Percentiles rank a stretch among this genome's conserved stretches.
phyloP scores from a whole-genome alignment of 2,113 vertebrate species.

The Centropristis striata region DNA sequence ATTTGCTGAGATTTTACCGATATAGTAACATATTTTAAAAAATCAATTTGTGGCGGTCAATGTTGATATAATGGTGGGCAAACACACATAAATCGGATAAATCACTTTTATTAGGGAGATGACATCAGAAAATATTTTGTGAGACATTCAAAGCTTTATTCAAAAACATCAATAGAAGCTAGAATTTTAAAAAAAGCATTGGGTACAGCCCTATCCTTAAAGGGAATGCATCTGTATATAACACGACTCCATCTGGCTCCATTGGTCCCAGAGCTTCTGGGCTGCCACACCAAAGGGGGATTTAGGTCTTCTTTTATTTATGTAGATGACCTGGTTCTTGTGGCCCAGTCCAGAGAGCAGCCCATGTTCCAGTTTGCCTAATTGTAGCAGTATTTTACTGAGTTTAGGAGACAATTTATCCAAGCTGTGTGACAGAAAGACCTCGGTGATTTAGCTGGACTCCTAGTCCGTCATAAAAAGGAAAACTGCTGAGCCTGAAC shows the following conservation, averaged over 20 bases:
- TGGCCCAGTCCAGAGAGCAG: background rate
- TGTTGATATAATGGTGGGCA: no score
- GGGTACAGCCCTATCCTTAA: background rate
- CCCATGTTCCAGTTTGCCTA: background rate
- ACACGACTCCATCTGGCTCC: constrained; percentile 8
- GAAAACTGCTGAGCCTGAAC: background rate
- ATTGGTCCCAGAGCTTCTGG: background rate
- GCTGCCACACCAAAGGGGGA: background rate
- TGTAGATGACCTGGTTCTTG: constrained; percentile 17
- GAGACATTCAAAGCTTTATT: no score
- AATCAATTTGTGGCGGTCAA: no score
- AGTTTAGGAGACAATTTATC: background rate
- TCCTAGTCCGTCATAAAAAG: background rate
- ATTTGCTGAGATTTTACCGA: no score
- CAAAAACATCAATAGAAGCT: no score
- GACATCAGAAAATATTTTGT: no score
- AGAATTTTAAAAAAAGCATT: no score
- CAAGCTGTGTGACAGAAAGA: background rate
- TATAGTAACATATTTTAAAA: no score
- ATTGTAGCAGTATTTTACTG: background rate
- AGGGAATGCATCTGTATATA: background rate
- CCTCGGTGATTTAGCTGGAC: background rate
- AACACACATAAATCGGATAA: no score
- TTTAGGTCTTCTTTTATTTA: constrained; percentile 31
- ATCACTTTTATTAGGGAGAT: no score